Evolutionary conservation across 2,888 invertebrate species (phyloP), one percentile per base, ranked within the genome.

Genomic region (Tholera decimalis): DNA sequence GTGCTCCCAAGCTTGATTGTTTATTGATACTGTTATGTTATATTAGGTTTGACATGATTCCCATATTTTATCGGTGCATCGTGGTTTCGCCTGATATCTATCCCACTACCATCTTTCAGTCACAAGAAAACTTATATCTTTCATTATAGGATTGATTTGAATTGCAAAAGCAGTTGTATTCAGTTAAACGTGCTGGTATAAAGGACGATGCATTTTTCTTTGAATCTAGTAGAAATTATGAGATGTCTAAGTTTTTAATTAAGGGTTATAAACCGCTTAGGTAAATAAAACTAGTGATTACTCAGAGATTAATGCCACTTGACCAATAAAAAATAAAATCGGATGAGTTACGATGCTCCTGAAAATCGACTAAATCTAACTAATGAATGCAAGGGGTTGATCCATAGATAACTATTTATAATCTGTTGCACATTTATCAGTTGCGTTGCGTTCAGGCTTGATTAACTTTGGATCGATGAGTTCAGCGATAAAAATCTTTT

Each of bases 401-500:
- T 30, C 41, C 59, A 62, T 39, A 69, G 69, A 77, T 79, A 66
- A 59, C 41, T 72, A 72, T 65, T 70, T 68, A 64, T 69, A 73
- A 81, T 79, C 78, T 77, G 63, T 59, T 43, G 70, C 62, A 63
- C 58, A 59, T 75, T 76, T 73, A 83, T 75, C 68, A 50, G 71
- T 51, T 68, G 41, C 56, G 63, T 33, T 58, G 68, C 55, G 43
- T 68, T 58, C 58, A 53, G 41, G 62, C 62, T 79, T 80, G 79
- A 83, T 84, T 78, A 79, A 73, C 61, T 80, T 82, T 67, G 80
- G 77, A 83, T 82, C 79, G 79, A 83, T 82, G 53, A 41, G 59
- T 47, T 51, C n/a, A 39, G 57, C 35, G 82, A 84, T 82, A 82
- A 73, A 76, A 70, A 71, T 57, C 67, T 72, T 83, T 73, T 69